Evolutionary conservation across 1,140 invertebrate genomes (phyloP), one percentile per base, ranked within the genome.

Genomic region (Tenebrio molitor): DNA sequence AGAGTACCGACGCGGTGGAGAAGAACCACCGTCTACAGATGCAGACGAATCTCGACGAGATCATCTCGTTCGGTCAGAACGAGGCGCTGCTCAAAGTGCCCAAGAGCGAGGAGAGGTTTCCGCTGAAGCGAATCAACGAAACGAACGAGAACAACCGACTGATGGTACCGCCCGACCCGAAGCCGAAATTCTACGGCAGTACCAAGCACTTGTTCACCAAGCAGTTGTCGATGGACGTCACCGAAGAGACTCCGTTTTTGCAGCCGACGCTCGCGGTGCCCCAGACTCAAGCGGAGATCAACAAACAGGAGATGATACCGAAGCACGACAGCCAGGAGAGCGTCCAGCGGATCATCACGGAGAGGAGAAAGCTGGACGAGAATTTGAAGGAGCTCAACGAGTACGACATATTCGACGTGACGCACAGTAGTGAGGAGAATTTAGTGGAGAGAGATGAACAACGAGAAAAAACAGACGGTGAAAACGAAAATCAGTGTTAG

Each of bases 161-260:
- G 33, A 71, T 71, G 41, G 72, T 84, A 15, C 39, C 44, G 8
- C 79, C 80, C 0, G 79, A 81, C 68, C 78, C 78, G 1, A 25
- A 79, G 4, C 80, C 80, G 15, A 81, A 79, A 74, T 73, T 82
- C 19, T 85, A 83, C 69, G 84, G 83, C 8, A 85, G 83, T 71
- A 82, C 82, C 5, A 84, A 83, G 68, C 81, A 83, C 73, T 73
- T 84, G 2, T 82, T 84, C 69, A 72, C 78, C 44, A 83, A 80
- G 74, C 82, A 80, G 72, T 73, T 68, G 69, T 81, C 74, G 36
- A 82, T 81, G 74, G 79, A 79, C 41, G 75, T 78, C 6, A 72
- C 71, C 5, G 82, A 82, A 72, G 81, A 82, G 68, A 80, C 80
- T 1, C 77, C 81, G 2, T 81, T 82, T 69, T 64, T 83, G 21